These are phyloP conservation scores for Nephrocerus scutellatus DNA, from an alignment of 2,888 invertebrate genomes.

Conservation along the genomic window DNA sequence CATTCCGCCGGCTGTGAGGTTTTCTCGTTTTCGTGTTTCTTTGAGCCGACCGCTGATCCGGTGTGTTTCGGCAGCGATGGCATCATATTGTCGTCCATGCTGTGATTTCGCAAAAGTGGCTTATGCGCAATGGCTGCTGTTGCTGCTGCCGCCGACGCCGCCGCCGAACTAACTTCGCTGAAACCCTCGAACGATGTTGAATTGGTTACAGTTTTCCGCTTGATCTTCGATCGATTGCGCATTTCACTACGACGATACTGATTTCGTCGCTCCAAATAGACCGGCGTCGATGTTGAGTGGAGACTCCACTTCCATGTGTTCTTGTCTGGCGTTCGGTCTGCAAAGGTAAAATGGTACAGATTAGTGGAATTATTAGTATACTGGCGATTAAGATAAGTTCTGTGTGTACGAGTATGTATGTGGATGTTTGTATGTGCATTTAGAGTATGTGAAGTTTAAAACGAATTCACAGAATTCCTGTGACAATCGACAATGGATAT, in stretches of 20 bases:
- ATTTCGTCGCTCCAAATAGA: slow-evolving; percentile 81
- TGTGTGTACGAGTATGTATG: no score
- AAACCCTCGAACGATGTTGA: slow-evolving; percentile 42
- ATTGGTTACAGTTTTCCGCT: slow-evolving; percentile 43
- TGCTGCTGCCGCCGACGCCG: slow-evolving; percentile 6
- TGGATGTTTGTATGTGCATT: no score
- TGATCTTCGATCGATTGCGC: slow-evolving; percentile 44
- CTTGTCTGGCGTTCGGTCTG: slow-evolving; percentile 46
- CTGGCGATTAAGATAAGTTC: no score
- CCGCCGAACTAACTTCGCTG: slow-evolving; percentile 33
- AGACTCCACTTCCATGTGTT: slow-evolving; percentile 48
- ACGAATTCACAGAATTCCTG: no score
- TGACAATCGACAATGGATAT: neutral
- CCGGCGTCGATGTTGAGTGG: slow-evolving; percentile 74
- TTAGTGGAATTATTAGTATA: no score
- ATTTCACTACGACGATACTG: slow-evolving; percentile 59
- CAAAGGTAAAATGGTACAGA: no score
- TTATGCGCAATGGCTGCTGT: slow-evolving; percentile 12
- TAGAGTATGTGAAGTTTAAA: no score
- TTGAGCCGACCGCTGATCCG: no score
- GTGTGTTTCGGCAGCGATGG: slow-evolving; percentile 34
- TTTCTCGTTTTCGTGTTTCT: no score
- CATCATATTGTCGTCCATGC: slow-evolving; percentile 38
- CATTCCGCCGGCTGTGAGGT: no score
- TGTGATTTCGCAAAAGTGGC: slow-evolving; percentile 30